A percentile compares a stretch with the other conserved stretches of the same genome.
Conservation (phyloP, 2,113 vertebrate species). For the Calidris pugnax region DNA sequence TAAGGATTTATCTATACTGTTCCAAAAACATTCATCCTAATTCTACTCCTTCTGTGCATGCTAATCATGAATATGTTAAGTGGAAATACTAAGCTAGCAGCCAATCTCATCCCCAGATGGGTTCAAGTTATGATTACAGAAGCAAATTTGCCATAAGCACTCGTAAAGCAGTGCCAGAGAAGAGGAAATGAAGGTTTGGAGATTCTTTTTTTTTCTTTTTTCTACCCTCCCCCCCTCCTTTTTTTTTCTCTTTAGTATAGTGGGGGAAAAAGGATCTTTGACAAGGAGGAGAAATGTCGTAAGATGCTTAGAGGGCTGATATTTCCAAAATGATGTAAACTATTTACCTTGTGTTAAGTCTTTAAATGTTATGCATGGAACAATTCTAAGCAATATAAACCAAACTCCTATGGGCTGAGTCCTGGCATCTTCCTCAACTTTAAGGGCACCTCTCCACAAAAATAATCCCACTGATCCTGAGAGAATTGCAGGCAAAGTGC, state of each 20-base stretch:
- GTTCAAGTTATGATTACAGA: conserved; percentile 83
- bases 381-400: neutral
- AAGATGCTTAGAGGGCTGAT: neutral
- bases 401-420: neutral
- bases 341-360: neutral
- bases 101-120: conserved; percentile 79
- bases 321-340: neutral
- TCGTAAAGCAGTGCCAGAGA: conserved; percentile 65
- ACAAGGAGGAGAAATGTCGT: neutral
- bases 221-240: rapidly evolving
- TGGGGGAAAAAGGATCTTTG: neutral
- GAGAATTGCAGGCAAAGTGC: neutral
- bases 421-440: neutral
- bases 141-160: conserved; percentile 80
- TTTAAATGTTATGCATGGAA: neutral
- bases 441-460: neutral
- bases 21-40: conserved; percentile 86
- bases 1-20: conserved; percentile 84
- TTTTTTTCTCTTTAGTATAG: neutral
- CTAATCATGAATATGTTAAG: conserved; percentile 83
- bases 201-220: neutral
- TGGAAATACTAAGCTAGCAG: conserved; percentile 79
- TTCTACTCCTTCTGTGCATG: conserved; percentile 81
- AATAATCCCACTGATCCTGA: neutral
- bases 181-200: conserved; percentile 65